These are phyloP conservation scores for Ctenicera cuprea DNA, from an alignment of 2,888 invertebrate genomes.

Conservation along the genomic window DNA sequence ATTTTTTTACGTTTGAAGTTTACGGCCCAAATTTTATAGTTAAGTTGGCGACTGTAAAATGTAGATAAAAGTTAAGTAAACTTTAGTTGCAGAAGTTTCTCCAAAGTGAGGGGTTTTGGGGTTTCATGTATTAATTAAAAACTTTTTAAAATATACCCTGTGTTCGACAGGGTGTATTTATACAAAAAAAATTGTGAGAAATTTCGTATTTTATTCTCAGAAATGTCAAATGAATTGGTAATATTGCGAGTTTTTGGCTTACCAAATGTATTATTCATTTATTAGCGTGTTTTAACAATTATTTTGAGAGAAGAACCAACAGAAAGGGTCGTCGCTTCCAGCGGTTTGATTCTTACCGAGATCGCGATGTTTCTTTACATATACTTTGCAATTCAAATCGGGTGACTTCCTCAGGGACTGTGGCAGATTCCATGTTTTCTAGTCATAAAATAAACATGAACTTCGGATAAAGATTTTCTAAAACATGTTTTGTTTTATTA, in stretches of 20 bases:
- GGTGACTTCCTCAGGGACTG: conserved; percentile 52
- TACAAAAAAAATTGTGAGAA: neutral
- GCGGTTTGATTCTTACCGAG: conserved; percentile 48
- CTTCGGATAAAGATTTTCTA: conserved; percentile 59
- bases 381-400: conserved; percentile 63
- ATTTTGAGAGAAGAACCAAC: conserved; percentile 40
- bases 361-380: conserved; percentile 50
- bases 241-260: conserved; percentile 21
- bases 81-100: conserved; percentile 24
- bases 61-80: conserved; percentile 32
- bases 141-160: conserved; percentile 12
- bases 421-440: conserved; percentile 60
- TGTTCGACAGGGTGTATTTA: neutral
- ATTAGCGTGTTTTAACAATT: conserved; percentile 45
- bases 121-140: conserved; percentile 32
- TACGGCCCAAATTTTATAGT: conserved; percentile 25
- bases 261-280: conserved; percentile 47
- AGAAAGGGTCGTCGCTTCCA: conserved; percentile 26
- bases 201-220: neutral
- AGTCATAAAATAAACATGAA: conserved; percentile 67
- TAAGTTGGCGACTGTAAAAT: conserved; percentile 23
- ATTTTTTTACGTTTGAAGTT: conserved; percentile 31
- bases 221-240: neutral
- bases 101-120: conserved; percentile 21
- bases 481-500: conserved; percentile 60